Evolutionary conservation across 2,888 invertebrate species (phyloP).

Genomic region (Hydraecia micacea): DNA sequence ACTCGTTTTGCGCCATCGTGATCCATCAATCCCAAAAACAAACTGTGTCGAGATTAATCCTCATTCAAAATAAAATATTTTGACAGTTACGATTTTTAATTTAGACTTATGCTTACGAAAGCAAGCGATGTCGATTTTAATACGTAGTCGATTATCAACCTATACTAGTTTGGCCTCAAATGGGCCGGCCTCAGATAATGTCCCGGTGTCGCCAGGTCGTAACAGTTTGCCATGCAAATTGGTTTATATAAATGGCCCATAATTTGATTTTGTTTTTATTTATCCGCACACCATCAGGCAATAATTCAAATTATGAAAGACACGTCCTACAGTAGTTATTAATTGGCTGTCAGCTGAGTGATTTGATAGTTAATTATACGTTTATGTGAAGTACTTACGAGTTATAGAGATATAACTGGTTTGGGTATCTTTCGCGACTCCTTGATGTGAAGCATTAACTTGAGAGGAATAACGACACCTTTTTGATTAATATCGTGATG

Average conservation of each 20-base stretch:
- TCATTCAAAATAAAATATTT: conserved; percentile 44
- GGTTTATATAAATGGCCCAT: conserved; percentile 71
- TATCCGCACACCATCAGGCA: conserved; percentile 64
- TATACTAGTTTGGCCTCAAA: conserved; percentile 54
- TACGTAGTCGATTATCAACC: conserved; percentile 50
- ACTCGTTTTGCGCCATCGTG: conserved; percentile 47
- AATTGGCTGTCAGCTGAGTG: conserved; percentile 66
- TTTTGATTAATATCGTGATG: conserved; percentile 38
- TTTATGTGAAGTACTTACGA: conserved; percentile 55
- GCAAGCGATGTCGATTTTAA: conserved; percentile 46
- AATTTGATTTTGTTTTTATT: conserved; percentile 71
- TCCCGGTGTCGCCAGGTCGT: conserved; percentile 63
- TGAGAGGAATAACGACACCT: conserved; percentile 48
- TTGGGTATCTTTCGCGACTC: conserved; percentile 55
- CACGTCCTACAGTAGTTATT: conserved; percentile 63
- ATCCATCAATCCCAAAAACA: conserved; percentile 53
- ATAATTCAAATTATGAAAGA: conserved; percentile 68
- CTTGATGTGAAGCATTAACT: conserved; percentile 53
- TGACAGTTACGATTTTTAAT: conserved; percentile 45
- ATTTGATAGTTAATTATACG: conserved; percentile 68
- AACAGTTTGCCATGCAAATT: conserved; percentile 76
- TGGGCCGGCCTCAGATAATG: conserved; percentile 57
- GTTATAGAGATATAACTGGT: conserved; percentile 66
- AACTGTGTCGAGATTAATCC: conserved; percentile 45
- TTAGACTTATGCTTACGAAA: conserved; percentile 37